Evolutionary conservation across 2,888 invertebrate species (phyloP).

Genomic region (Clistopyga incitator): DNA sequence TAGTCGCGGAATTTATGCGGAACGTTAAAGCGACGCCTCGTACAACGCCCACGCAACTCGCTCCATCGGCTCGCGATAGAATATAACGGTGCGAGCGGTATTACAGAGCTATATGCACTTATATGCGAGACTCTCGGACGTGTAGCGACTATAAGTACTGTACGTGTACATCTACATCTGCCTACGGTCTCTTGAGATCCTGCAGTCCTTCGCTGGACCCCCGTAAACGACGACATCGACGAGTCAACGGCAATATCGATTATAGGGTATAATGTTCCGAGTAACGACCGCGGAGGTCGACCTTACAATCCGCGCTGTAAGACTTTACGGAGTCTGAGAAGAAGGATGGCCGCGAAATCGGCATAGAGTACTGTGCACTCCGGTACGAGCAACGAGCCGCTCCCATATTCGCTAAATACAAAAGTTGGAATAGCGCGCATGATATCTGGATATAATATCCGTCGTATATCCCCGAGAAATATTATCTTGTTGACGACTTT

Average conservation of each 20-base stretch:
- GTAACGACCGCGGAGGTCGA: slow-evolving; percentile 60
- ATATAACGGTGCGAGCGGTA: slow-evolving; percentile 71
- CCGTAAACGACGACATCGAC: slow-evolving; percentile 54
- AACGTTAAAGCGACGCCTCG: slow-evolving; percentile 79
- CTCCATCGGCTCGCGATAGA: slow-evolving; percentile 69
- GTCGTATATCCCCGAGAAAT: neutral
- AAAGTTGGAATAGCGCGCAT: neutral
- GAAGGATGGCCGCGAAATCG: slow-evolving; percentile 21
- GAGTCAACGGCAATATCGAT: slow-evolving; percentile 64
- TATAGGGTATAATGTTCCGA: slow-evolving; percentile 66
- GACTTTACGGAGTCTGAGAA: slow-evolving; percentile 3
- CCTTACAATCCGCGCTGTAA: slow-evolving; percentile 19
- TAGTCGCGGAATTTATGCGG: slow-evolving; percentile 75
- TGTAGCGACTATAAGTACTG: slow-evolving; percentile 3
- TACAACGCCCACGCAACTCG: slow-evolving; percentile 75
- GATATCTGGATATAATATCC: neutral
- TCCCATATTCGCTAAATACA: slow-evolving; percentile 4
- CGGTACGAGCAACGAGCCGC: slow-evolving; percentile 6
- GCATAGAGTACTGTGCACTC: neutral
- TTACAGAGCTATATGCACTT: slow-evolving; percentile 34
- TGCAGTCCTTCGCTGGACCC: slow-evolving; percentile 21
- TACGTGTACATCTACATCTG: slow-evolving; percentile 41
- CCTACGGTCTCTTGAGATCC: slow-evolving; percentile 48
- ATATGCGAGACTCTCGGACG: neutral
- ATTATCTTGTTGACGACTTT: too few relatives aligned